These are phyloP conservation scores for Melanostoma scalare DNA, from an alignment of 2,888 invertebrate species.

Conservation along the genomic window DNA sequence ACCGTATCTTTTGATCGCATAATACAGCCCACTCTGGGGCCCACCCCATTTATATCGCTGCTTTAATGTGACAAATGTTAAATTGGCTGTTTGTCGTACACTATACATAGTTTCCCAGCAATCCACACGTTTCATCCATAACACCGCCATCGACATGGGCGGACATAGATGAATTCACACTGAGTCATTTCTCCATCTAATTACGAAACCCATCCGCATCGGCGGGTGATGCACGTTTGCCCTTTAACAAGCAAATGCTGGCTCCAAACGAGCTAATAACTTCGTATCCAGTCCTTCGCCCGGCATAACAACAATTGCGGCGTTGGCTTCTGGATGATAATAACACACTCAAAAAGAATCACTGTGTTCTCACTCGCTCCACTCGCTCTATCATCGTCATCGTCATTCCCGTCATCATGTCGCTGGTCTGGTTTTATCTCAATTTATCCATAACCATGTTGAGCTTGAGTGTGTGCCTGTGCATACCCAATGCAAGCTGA, in stretches of 20 bases:
- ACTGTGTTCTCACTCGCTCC: neutral
- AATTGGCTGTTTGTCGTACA: slow-evolving; percentile 5
- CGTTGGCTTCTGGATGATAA: slow-evolving; percentile 13
- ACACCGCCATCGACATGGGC: neutral
- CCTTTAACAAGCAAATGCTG: slow-evolving; percentile 32
- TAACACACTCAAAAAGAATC: slow-evolving; percentile 10
- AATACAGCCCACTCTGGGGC: neutral
- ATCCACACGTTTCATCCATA: slow-evolving; percentile 6
- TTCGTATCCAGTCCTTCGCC: slow-evolving; percentile 4
- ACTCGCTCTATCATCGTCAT: neutral
- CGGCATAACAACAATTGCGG: neutral
- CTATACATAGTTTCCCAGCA: neutral
- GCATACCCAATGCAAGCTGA: neutral
- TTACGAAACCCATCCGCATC: slow-evolving; percentile 56
- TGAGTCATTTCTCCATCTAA: slow-evolving; percentile 47
- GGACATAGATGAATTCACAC: slow-evolving; percentile 14
- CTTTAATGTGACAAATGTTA: slow-evolving; percentile 1
- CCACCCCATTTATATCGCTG: neutral
- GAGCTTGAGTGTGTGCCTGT: neutral
- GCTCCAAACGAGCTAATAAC: slow-evolving; percentile 25
- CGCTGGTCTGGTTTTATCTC: neutral
- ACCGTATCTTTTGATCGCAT: slow-evolving; percentile 3
- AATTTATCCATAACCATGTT: slow-evolving; percentile 21
- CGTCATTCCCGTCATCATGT: neutral
- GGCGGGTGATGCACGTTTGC: slow-evolving; percentile 33